Conservation (phyloP, 2,797 vertebrate species). For the Acanthis flammea region DNA sequence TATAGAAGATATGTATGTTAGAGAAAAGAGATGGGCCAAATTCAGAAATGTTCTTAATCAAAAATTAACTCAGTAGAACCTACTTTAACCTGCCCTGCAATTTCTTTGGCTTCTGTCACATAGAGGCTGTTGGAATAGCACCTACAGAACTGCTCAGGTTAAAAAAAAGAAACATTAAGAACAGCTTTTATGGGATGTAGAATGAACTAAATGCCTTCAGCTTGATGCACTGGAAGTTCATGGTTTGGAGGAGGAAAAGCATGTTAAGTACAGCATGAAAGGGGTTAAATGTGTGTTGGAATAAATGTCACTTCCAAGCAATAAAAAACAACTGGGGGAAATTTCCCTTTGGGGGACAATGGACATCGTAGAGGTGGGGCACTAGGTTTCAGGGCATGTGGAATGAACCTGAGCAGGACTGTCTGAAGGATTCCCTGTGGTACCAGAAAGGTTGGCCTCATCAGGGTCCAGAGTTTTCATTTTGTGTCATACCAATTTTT, state of each 20-base stretch:
- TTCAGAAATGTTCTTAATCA: background rate
- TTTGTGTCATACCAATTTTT: background rate
- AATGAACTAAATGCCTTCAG: background rate
- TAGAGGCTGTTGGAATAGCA: background rate
- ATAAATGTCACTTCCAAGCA: background rate
- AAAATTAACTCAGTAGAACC: background rate
- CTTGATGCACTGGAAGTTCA: background rate
- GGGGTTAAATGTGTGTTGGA: background rate
- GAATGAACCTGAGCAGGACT: background rate
- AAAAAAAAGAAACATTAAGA: background rate
- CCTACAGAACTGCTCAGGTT: background rate
- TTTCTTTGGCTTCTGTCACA: background rate
- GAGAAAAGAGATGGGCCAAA: background rate
- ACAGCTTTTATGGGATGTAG: background rate
- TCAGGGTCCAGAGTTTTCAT: background rate
- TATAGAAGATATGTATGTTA: background rate
- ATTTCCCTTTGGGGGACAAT: background rate
- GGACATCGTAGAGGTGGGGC: background rate
- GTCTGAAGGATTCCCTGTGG: background rate
- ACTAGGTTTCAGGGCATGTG: background rate
- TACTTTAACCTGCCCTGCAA: background rate
- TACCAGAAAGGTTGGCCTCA: background rate
- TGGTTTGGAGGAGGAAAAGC: background rate
- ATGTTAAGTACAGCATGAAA: background rate
- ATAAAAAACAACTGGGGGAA: background rate